These are phyloP conservation scores for Thinocorus orbignyianus DNA, from an alignment of 2,113 vertebrate genomes.

Conservation along the genomic window DNA sequence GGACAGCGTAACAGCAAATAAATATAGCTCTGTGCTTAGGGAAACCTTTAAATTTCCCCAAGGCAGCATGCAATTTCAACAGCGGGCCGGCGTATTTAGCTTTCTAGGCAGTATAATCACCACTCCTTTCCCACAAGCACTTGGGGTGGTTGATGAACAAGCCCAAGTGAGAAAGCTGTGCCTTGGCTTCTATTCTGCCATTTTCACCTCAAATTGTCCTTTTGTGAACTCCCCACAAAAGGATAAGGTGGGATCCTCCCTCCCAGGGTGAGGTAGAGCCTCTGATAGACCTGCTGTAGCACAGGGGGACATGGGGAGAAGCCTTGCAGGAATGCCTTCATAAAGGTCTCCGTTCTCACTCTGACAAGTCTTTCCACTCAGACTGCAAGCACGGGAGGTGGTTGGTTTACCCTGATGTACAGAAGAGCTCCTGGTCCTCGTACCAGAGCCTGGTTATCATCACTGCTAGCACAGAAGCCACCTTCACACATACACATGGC, in stretches of 20 bases:
- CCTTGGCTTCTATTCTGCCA: not conserved
- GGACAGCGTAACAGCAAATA: not conserved
- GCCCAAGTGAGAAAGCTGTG: not conserved
- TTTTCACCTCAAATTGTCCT: not conserved
- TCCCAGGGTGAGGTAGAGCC: not conserved
- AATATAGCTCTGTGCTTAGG: not conserved
- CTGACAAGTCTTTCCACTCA: not conserved
- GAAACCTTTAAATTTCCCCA: not conserved
- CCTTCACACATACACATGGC: not conserved
- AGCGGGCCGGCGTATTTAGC: not conserved
- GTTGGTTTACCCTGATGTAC: not conserved
- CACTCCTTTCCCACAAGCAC: not conserved
- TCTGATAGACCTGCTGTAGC: not conserved
- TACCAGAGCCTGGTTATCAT: too few species aligned
- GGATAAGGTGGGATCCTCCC: not conserved
- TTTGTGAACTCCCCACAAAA: not conserved
- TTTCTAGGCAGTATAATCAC: not conserved
- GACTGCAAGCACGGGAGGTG: fast-evolving
- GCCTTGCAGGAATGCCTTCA: not conserved
- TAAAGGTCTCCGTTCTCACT: not conserved
- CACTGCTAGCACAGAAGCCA: not conserved
- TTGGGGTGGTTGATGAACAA: not conserved
- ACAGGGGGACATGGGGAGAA: not conserved
- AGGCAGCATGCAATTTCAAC: not conserved
- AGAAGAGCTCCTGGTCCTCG: fast-evolving